Evolutionary conservation across 1,140 invertebrate genomes (phyloP).

Genomic region (Berghia stephanieae): DNA sequence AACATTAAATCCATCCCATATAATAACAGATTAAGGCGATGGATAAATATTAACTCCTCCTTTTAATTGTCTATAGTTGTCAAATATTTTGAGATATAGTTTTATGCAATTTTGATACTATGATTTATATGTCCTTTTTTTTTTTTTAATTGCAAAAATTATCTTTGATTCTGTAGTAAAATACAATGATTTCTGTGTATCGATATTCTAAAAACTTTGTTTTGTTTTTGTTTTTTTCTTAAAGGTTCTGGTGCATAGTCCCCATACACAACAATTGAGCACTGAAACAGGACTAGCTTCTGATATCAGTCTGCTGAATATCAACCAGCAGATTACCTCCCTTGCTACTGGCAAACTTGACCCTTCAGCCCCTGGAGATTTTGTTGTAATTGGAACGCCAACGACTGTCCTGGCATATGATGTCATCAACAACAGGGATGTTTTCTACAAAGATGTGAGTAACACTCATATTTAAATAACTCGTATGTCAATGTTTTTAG

Average conservation of each 20-base stretch:
- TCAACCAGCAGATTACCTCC: slow-evolving; percentile 81
- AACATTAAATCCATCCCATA: no score
- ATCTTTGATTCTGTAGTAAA: background rate
- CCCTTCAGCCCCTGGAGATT: slow-evolving; percentile 72
- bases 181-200: background rate
- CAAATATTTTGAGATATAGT: background rate
- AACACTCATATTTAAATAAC: background rate
- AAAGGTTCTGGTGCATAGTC: slow-evolving; percentile 86
- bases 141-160: slow-evolving; percentile 3
- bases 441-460: slow-evolving; percentile 89
- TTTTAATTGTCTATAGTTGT: background rate
- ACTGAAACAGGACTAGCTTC: slow-evolving; percentile 70
- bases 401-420: slow-evolving; percentile 90
- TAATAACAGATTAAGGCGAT: no score
- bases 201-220: background rate
- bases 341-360: slow-evolving; percentile 76
- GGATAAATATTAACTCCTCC: no score
- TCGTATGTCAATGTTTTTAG: no score
- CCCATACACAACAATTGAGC: slow-evolving; percentile 72
- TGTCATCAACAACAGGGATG: slow-evolving; percentile 88
- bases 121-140: background rate
- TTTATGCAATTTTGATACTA: background rate
- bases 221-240: slow-evolving; percentile 27
- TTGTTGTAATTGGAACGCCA: slow-evolving; percentile 83
- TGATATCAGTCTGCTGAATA: slow-evolving; percentile 81